These are phyloP conservation scores for Cetoscarus ocellatus DNA, from an alignment of 2,797 vertebrate species.

Conservation along the genomic window DNA sequence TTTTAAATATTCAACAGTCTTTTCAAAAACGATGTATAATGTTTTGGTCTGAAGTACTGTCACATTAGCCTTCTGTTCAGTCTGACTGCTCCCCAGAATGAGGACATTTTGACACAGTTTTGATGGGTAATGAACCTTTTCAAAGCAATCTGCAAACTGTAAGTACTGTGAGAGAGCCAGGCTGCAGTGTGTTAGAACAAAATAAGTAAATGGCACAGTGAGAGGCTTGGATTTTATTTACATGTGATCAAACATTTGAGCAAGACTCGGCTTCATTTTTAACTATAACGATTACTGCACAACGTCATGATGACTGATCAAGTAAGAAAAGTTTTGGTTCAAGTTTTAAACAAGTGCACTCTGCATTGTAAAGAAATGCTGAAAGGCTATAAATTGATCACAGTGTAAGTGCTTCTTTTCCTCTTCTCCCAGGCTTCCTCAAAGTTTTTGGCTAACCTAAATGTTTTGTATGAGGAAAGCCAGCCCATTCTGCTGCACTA, in stretches of 20 bases:
- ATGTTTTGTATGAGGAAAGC: conserved; percentile 5
- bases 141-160: conserved; percentile 1
- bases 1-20: background rate
- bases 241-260: background rate
- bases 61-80: conserved; percentile 24
- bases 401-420: background rate
- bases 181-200: background rate
- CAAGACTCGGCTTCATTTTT: background rate
- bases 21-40: background rate
- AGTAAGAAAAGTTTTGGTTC: background rate
- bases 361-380: background rate
- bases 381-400: background rate
- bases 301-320: background rate
- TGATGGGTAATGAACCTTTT: background rate
- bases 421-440: background rate
- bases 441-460: background rate
- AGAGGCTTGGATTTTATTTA: conserved; percentile 2
- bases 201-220: background rate
- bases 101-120: background rate
- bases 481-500: background rate
- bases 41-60: background rate
- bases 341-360: background rate
- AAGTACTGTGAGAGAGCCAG: conserved; percentile 1
- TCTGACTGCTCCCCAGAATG: background rate
- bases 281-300: background rate